Evolutionary conservation across 2,888 invertebrate species (phyloP).

Genomic region (Coleophora deauratella): DNA sequence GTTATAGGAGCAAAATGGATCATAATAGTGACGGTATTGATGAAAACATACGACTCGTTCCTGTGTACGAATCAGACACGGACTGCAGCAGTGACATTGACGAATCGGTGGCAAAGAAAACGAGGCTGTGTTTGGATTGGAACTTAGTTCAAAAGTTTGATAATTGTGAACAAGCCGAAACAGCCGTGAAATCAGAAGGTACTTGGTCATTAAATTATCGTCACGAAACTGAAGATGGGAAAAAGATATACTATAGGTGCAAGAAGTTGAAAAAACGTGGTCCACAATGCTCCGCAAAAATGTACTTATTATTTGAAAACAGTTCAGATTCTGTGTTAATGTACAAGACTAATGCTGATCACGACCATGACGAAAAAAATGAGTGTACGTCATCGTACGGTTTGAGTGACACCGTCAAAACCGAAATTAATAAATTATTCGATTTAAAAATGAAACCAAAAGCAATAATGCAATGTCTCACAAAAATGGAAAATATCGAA

Average conservation of each 20-base stretch:
- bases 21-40: neutral
- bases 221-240: neutral
- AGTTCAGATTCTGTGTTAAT: neutral
- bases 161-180: neutral
- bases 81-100: neutral
- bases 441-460: constrained; percentile 5
- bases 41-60: neutral
- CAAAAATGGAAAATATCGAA: neutral
- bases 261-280: constrained; percentile 1
- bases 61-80: neutral
- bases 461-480: constrained; percentile 1
- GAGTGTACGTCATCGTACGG: neutral
- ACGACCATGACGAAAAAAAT: constrained; percentile 1
- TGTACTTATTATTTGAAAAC: neutral
- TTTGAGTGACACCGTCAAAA: neutral
- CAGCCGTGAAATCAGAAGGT: neutral
- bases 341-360: neutral
- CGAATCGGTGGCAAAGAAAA: neutral
- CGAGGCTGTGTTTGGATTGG: neutral
- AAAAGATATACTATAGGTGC: constrained; percentile 2
- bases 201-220: neutral
- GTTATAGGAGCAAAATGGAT: neutral
- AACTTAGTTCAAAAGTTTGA: neutral
- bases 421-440: constrained; percentile 1
- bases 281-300: constrained; percentile 1